These are phyloP conservation scores for Malacoctenus gilli DNA, from an alignment of 2,797 vertebrate species.

Conservation along the genomic window DNA sequence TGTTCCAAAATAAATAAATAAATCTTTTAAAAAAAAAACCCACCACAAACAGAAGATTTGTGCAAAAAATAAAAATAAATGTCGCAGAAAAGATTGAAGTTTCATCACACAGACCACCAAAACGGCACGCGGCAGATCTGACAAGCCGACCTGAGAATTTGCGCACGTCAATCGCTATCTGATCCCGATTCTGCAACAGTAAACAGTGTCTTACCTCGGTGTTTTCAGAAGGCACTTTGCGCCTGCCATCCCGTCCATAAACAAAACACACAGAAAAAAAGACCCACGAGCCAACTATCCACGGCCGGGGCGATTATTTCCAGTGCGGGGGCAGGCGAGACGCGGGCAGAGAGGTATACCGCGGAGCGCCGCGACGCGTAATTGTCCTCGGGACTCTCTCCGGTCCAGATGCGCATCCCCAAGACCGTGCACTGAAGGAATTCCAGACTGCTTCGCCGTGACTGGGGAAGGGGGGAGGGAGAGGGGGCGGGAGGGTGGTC, in stretches of 20 bases:
- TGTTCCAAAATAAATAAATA: not conserved
- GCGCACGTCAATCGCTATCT: not conserved
- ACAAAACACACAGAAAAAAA: constrained; percentile 17
- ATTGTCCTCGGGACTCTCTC: constrained; percentile 59
- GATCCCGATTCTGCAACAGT: not conserved
- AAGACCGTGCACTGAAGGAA: constrained; percentile 62
- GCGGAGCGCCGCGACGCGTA: constrained; percentile 55
- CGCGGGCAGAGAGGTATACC: constrained; percentile 9
- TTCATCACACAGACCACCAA: not conserved
- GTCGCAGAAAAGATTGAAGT: not conserved
- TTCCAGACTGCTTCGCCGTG: constrained; percentile 47
- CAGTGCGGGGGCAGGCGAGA: constrained; percentile 28
- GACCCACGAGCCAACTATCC: constrained; percentile 39
- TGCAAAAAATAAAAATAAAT: not conserved
- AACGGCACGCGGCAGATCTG: not conserved
- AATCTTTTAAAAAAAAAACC: not conserved
- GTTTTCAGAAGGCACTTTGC: constrained; percentile 78
- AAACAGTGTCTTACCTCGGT: constrained; percentile 69
- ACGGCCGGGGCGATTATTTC: constrained; percentile 44
- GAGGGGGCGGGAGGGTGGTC: too few species aligned
- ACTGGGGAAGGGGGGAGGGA: too few species aligned
- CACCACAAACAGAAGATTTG: not conserved
- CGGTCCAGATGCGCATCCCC: constrained; percentile 71
- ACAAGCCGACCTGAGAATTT: constrained; percentile 1
- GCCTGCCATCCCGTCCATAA: constrained; percentile 69